Percentiles rank a stretch among this genome's conserved stretches.
Evolutionary conservation across 2,888 invertebrate genomes (phyloP).

Genomic region (Dicyrtomina minuta): DNA sequence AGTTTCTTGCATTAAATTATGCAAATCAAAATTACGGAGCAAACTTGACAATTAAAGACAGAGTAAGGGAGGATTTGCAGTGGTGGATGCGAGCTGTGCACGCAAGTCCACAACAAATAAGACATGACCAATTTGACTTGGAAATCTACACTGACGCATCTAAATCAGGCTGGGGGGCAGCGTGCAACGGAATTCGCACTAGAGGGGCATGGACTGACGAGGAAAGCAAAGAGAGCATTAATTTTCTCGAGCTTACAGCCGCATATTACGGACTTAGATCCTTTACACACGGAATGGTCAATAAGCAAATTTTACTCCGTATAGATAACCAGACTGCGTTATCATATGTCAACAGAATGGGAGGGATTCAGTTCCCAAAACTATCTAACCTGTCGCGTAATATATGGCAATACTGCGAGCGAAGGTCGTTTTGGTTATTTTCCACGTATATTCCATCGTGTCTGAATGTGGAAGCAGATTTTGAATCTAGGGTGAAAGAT

Average conservation of each 20-base stretch:
- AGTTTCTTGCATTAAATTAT: neutral
- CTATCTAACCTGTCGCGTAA: constrained; percentile 16
- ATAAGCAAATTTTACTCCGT: constrained; percentile 1
- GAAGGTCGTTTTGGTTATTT: too few relatives aligned
- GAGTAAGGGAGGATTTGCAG: too few relatives aligned
- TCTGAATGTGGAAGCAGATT: too few relatives aligned
- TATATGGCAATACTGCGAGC: constrained; percentile 36
- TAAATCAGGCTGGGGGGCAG: constrained; percentile 28
- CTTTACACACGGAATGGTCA: neutral
- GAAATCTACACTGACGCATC: constrained; percentile 34
- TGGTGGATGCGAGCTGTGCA: too few relatives aligned
- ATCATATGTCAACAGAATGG: too few relatives aligned
- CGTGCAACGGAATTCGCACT: too few relatives aligned
- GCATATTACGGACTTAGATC: constrained; percentile 16
- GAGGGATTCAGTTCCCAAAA: too few relatives aligned
- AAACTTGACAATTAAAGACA: too few relatives aligned
- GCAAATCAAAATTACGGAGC: too few relatives aligned
- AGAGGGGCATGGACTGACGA: constrained; percentile 6
- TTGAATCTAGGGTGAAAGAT: too few relatives aligned
- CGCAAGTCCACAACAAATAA: too few relatives aligned
- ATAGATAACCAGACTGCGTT: constrained; percentile 37
- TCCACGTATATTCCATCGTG: too few relatives aligned
- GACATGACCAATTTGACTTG: neutral
- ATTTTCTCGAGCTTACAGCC: constrained; percentile 31
- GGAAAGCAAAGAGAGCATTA: neutral